Conservation (phyloP, 2,113 vertebrate genomes). For the Orthonyx spaldingii region DNA sequence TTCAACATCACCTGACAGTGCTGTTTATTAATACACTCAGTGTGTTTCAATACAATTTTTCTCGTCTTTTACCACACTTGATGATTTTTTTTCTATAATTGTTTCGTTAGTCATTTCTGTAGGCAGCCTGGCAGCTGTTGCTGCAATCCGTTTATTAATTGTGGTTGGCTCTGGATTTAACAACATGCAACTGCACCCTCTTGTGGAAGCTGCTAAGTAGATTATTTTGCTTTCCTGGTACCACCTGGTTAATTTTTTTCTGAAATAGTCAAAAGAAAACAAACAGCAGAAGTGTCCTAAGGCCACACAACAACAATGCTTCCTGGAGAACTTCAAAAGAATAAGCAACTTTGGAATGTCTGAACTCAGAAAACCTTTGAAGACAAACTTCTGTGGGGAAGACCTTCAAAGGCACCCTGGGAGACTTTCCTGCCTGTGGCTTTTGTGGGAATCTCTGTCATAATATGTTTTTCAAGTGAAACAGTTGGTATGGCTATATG, state of each 20-base stretch:
- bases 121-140: not conserved
- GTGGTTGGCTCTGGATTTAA: not conserved
- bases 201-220: not conserved
- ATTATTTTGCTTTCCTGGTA: not conserved
- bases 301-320: slow-evolving; percentile 17
- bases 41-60: not conserved
- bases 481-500: not conserved
- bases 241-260: not conserved
- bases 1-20: not conserved
- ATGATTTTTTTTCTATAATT: not conserved
- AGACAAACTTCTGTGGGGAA: not conserved
- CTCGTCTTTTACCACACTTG: not conserved
- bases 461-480: not conserved
- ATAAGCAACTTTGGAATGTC: not conserved
- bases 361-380: not conserved
- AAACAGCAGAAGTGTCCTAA: slow-evolving; percentile 14
- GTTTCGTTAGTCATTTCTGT: slow-evolving; percentile 12
- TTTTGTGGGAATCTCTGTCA: not conserved
- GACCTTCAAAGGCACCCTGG: not conserved
- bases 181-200: slow-evolving; percentile 46
- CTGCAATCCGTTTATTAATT: not conserved
- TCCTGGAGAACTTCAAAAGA: not conserved
- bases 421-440: not conserved
- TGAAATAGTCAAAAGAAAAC: not conserved
- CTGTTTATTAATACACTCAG: not conserved